Conservation (phyloP, 1,140 invertebrate species). For the Catajapyx aquilonaris region DNA sequence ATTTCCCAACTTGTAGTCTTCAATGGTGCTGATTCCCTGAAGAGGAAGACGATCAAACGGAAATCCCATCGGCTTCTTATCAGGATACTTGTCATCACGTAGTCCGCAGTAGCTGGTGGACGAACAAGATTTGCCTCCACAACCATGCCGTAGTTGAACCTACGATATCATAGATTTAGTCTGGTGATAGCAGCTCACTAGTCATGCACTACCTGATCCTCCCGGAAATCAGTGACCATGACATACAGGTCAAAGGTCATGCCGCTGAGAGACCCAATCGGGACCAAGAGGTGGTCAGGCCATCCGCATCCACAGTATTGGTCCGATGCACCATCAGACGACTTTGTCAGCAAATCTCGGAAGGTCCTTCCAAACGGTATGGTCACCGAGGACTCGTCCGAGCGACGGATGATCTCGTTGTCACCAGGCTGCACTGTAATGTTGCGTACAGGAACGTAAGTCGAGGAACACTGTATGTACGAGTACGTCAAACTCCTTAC, state of each 20-base stretch:
- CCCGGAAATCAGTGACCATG: constrained; percentile 13
- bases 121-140: constrained; percentile 7
- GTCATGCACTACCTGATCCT: constrained; percentile 10
- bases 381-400: constrained; percentile 41
- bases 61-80: constrained; percentile 11
- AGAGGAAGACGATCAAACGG: constrained; percentile 9
- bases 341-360: constrained; percentile 6
- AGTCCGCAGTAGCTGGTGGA: constrained; percentile 14
- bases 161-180: not conserved
- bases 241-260: constrained; percentile 16
- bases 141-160: constrained; percentile 2
- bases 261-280: constrained; percentile 13
- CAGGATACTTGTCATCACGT: constrained; percentile 12
- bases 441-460: no score
- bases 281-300: constrained; percentile 16
- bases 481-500: no score
- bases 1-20: not conserved
- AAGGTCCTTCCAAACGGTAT: constrained; percentile 25
- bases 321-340: constrained; percentile 4
- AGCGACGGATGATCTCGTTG: constrained; percentile 36
- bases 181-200: not conserved
- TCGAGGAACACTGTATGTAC: no score
- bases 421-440: constrained; percentile 35
- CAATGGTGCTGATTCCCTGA: not conserved
- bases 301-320: constrained; percentile 17